Percentiles rank a stretch among this genome's conserved stretches.
Conservation (phyloP, 2,797 vertebrate species). For the Ibycter americanus region DNA sequence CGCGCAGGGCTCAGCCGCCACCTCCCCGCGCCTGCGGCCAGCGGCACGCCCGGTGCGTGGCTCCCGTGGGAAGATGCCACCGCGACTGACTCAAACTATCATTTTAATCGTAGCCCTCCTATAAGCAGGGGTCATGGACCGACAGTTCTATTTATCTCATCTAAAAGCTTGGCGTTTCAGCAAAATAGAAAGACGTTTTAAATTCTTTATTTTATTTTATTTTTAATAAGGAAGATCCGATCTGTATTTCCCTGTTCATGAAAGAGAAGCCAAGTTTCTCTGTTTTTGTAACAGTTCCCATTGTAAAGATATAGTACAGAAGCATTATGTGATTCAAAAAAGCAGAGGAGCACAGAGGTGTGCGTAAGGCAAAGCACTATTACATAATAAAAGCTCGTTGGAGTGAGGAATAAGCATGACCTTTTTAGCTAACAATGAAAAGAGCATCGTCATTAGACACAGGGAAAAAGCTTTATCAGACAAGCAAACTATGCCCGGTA, state of each 20-base stretch:
- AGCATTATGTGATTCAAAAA: neutral
- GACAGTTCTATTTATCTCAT: neutral
- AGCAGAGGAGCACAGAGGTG: neutral
- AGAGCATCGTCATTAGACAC: neutral
- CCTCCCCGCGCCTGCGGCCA: no score
- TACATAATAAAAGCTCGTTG: neutral
- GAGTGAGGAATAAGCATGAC: neutral
- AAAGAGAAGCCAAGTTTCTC: neutral
- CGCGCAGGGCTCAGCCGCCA: no score
- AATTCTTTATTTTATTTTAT: no score
- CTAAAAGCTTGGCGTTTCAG: neutral
- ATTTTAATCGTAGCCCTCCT: neutral
- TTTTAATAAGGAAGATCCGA: neutral
- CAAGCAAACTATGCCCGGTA: neutral
- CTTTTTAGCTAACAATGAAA: neutral
- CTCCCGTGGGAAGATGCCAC: neutral
- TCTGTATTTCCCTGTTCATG: neutral
- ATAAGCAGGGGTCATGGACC: neutral
- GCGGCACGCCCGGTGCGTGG: accelerated
- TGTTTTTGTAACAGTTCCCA: neutral
- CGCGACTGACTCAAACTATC: neutral
- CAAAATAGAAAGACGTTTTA: neutral
- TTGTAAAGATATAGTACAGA: neutral
- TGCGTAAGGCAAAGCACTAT: neutral
- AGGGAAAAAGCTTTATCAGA: neutral